Base-by-base conservation (phyloP, 2,113 vertebrate species). In the Brachyistius frenatus region DNA sequence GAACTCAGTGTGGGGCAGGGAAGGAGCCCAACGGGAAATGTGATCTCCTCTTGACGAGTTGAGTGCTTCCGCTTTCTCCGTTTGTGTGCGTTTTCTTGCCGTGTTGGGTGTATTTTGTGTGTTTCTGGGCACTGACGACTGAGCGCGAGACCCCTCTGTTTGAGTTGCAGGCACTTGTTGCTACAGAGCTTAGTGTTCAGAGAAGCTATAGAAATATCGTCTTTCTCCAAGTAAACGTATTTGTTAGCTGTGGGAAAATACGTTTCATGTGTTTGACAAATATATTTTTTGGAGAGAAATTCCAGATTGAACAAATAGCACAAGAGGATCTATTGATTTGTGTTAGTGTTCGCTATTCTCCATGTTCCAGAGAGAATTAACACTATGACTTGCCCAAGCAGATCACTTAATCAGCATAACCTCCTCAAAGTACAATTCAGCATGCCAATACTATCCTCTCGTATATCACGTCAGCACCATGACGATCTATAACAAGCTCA, bases 401-500 rank as follows among this genome's bases (percentile, higher is more conserved):
- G 7, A 83, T 70, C 33, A 70, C 58, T 67, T 61, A 30, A 81
- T 81, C 44, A 39, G 52, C 57, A 58, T 14, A 60, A 70, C 55
- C 62, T 57, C 30, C 57, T 33, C 16, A 52, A 75, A 66, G 78
- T 67, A 68, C 70, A 54, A 55, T 39, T 80, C 65, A 78, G 76
- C 56, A 76, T 71, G 72, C 62, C 62, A 6, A 78, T 76, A 30
- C 36, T 7, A 33, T 78, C 44, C 60, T 57, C 67, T 66, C 50
- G 54, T 54, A 36, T 15, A 60, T 54, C 41, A 36, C 5, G 3
- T 54, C 2, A 2, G 37, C 49, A 23, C 57, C 57, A 64, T 47
- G 46, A 81, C 73, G 49, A 87, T 84, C 67, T 32, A 63, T 82
- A 86, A 87, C 53, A 60, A 76, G 52, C 23, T 41, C 61, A 73